Conservation (phyloP, 2,888 invertebrate species). For the Acrocyrtus sp. region DNA sequence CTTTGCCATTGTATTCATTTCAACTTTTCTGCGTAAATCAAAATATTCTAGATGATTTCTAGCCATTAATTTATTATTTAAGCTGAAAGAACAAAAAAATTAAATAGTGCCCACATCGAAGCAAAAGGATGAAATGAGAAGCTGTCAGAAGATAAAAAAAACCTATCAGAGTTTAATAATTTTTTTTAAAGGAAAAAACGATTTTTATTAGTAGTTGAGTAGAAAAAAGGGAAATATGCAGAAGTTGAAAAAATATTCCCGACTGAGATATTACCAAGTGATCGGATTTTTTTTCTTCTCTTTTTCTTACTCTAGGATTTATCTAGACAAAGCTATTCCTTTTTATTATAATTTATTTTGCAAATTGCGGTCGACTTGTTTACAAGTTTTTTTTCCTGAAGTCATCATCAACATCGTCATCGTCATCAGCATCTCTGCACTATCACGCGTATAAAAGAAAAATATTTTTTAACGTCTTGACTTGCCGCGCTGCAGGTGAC, state of each 20-base stretch:
- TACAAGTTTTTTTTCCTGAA: slow-evolving; percentile 24
- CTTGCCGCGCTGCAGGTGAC: slow-evolving; percentile 50
- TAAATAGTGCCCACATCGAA: too few species aligned
- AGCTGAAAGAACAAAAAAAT: too few species aligned
- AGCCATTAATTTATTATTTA: not conserved
- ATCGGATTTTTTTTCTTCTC: not conserved
- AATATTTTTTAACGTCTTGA: slow-evolving; percentile 37
- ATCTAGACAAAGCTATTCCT: not conserved
- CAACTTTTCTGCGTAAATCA: slow-evolving; percentile 47
- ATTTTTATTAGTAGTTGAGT: too few species aligned
- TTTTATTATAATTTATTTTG: not conserved
- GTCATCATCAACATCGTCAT: too few species aligned
- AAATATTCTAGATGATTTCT: not conserved
- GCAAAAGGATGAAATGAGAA: too few species aligned
- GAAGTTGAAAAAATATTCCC: too few species aligned
- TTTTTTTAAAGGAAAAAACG: too few species aligned
- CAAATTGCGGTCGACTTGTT: slow-evolving; percentile 25
- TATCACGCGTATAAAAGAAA: not conserved
- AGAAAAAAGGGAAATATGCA: too few species aligned
- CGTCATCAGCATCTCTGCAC: slow-evolving; percentile 7
- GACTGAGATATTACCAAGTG: too few species aligned
- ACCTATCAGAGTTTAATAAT: too few species aligned
- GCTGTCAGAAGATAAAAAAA: too few species aligned
- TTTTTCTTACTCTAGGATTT: too few species aligned
- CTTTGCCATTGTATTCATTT: slow-evolving; percentile 21